These are phyloP conservation scores for Noctilio leporinus DNA, from an alignment of 2,113 vertebrate species.

Conservation along the genomic window DNA sequence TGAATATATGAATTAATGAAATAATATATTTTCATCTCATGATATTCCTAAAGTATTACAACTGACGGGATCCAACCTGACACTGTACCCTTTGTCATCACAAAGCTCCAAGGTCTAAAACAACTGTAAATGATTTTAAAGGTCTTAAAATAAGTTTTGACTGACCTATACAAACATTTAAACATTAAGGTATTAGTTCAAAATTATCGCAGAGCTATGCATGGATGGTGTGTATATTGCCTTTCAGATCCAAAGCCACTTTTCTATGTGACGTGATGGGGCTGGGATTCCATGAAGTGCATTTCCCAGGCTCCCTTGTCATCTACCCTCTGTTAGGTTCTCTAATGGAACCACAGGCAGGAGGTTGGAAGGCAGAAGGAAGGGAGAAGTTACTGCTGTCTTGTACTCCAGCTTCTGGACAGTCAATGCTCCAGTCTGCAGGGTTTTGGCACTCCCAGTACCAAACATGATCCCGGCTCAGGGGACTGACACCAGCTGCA, in stretches of 20 bases:
- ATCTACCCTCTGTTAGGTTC: not conserved
- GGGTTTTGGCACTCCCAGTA: not conserved
- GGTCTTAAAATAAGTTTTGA: not conserved
- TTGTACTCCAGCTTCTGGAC: not conserved
- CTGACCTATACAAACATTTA: not conserved
- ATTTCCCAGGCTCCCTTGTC: not conserved
- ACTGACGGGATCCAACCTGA: not conserved
- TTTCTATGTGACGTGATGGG: not conserved
- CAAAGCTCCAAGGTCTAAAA: not conserved
- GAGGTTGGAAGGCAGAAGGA: not conserved
- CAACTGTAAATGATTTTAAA: not conserved
- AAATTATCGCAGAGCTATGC: not conserved
- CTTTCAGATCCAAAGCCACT: not conserved
- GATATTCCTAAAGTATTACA: not conserved
- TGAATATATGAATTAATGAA: not conserved
- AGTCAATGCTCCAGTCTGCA: not conserved
- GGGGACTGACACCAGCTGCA: not conserved
- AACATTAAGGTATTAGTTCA: not conserved
- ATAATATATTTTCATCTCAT: not conserved
- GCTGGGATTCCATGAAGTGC: not conserved
- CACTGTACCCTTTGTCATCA: not conserved
- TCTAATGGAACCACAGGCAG: not conserved
- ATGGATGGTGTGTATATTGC: not conserved
- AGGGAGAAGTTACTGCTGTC: not conserved
- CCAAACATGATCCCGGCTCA: not conserved